A percentile compares a stretch with the other conserved stretches of the same genome.
phyloP scores from a whole-genome alignment of 2,797 vertebrate species.

The Gymnopithys bicolor region DNA sequence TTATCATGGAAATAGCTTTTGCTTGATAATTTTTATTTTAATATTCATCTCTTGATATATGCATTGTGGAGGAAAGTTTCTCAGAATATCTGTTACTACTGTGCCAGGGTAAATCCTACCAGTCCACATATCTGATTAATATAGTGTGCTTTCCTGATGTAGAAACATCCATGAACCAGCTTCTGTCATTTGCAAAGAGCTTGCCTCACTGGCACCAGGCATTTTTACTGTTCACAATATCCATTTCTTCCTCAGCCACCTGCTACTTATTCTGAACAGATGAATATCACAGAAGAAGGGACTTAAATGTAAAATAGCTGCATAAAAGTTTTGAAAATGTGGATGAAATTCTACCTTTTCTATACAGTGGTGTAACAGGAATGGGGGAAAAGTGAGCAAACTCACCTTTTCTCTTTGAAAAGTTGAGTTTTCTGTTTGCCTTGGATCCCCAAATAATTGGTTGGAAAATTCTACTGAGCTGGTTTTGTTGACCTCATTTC shows the following conservation, averaged over 20 bases:
- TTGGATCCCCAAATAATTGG: not conserved
- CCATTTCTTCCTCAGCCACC: not conserved
- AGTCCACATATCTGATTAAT: not conserved
- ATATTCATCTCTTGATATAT: not conserved
- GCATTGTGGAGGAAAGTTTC: not conserved
- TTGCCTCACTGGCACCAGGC: not conserved
- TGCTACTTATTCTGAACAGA: not conserved
- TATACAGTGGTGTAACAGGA: not conserved
- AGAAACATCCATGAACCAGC: not conserved
- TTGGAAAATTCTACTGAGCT: not conserved
- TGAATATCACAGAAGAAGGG: not conserved
- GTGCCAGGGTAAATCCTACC: not conserved
- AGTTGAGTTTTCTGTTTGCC: not conserved
- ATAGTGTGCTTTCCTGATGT: not conserved
- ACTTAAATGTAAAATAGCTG: not conserved
- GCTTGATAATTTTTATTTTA: not conserved
- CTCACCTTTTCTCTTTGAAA: not conserved
- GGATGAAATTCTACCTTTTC: not conserved
- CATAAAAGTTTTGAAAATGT: not conserved
- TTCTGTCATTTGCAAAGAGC: not conserved
- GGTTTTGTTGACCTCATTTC: not conserved
- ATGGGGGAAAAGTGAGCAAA: not conserved
- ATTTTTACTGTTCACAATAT: not conserved
- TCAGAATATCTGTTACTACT: not conserved
- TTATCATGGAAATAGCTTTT: not conserved